Evolutionary conservation across 2,888 invertebrate species (phyloP).

Genomic region (Doris montereyensis): DNA sequence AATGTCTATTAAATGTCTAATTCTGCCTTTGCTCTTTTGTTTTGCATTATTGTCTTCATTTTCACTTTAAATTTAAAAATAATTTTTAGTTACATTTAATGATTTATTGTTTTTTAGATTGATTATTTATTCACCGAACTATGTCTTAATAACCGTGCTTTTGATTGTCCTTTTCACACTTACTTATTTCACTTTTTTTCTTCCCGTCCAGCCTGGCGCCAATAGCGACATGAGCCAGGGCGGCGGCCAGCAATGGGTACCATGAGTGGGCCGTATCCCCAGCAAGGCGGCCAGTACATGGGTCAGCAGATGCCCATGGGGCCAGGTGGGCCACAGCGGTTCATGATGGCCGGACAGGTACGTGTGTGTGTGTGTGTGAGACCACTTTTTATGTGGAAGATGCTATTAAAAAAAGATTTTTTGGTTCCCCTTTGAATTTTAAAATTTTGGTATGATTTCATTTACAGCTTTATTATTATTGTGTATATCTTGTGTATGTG

Average conservation of each 20-base stretch:
- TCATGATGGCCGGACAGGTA: constrained; percentile 41
- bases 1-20: not conserved
- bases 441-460: too few relatives aligned
- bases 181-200: not conserved
- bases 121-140: not conserved
- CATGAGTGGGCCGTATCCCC: constrained; percentile 33
- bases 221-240: constrained; percentile 39
- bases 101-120: too few relatives aligned
- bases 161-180: not conserved
- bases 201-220: constrained; percentile 32
- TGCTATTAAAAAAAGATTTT: too few relatives aligned
- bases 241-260: constrained; percentile 40
- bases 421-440: too few relatives aligned
- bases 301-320: constrained; percentile 30
- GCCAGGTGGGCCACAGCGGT: constrained; percentile 31
- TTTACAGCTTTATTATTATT: too few relatives aligned
- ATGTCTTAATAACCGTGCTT: not conserved
- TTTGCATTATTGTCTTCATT: not conserved
- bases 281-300: constrained; percentile 39
- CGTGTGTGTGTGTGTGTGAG: too few relatives aligned
- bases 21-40: not conserved
- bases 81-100: not conserved
- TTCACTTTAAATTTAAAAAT: not conserved
- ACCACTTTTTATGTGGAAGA: too few relatives aligned
- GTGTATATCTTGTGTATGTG: too few relatives aligned